Conservation (phyloP, 2,797 vertebrate genomes). For the Hoplostethus mediterraneus region DNA sequence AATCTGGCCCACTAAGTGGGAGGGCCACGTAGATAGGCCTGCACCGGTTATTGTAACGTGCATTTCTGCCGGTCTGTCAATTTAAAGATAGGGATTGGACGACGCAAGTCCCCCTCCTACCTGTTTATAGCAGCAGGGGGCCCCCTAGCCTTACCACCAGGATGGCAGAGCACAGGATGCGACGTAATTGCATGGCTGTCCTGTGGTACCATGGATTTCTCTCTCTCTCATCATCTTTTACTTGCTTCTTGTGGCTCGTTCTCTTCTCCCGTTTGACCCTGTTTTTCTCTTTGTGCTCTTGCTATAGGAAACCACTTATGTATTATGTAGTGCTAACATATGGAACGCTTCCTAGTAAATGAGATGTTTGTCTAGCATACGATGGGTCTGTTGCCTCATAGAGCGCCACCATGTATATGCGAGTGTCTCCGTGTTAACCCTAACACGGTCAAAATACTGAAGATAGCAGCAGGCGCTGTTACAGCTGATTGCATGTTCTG, state of each 20-base stretch:
- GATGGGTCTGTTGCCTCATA: slow-evolving; percentile 47
- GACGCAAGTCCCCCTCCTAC: slow-evolving; percentile 67
- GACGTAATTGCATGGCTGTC: slow-evolving; percentile 74
- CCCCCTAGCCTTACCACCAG: slow-evolving; percentile 59
- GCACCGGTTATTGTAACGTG: slow-evolving; percentile 62
- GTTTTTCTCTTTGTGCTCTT: slow-evolving; percentile 43
- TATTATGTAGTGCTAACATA: slow-evolving; percentile 45
- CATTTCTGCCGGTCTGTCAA: slow-evolving; percentile 72
- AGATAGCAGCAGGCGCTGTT: slow-evolving; percentile 36
- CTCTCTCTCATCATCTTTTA: slow-evolving; percentile 35
- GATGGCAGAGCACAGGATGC: slow-evolving; percentile 64
- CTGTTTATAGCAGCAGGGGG: slow-evolving; percentile 74
- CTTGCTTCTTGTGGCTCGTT: slow-evolving; percentile 40
- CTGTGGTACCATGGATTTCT: slow-evolving; percentile 54
- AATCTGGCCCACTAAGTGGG: slow-evolving; percentile 73
- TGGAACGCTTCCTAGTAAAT: slow-evolving; percentile 48
- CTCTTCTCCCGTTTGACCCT: slow-evolving; percentile 50
- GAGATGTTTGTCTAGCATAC: slow-evolving; percentile 21
- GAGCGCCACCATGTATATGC: not conserved
- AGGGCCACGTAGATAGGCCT: slow-evolving; percentile 56
- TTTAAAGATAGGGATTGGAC: slow-evolving; percentile 76
- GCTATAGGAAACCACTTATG: slow-evolving; percentile 37
- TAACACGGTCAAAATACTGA: slow-evolving; percentile 10
- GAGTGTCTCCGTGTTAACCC: slow-evolving; percentile 4
- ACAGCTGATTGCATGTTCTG: slow-evolving; percentile 57